These are phyloP conservation scores for Maniola jurtina DNA, from an alignment of 1,140 invertebrate species.

Conservation along the genomic window DNA sequence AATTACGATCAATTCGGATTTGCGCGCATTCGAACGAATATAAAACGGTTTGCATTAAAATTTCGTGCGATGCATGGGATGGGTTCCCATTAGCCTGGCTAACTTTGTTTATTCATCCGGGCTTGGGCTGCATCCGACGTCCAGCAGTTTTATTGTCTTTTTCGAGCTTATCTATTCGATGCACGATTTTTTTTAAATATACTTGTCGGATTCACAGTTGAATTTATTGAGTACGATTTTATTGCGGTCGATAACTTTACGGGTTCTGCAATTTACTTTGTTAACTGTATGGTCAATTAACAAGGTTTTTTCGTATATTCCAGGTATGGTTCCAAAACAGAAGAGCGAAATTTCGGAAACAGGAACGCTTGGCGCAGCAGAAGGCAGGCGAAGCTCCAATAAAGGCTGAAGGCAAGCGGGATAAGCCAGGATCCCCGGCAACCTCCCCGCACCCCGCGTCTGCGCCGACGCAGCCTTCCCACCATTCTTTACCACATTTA, in stretches of 20 bases:
- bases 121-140: slow-evolving; percentile 24
- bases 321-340: slow-evolving; percentile 98
- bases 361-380: slow-evolving; percentile 91
- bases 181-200: not conserved
- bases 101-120: slow-evolving; percentile 59
- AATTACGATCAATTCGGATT: slow-evolving; percentile 80
- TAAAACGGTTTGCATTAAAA: slow-evolving; percentile 79
- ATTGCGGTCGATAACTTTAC: not conserved
- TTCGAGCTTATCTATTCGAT: slow-evolving; percentile 13
- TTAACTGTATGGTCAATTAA: not conserved
- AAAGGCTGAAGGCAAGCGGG: slow-evolving; percentile 65
- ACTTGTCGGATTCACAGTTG: not conserved
- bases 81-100: slow-evolving; percentile 71
- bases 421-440: slow-evolving; percentile 61
- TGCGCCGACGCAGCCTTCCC: slow-evolving; percentile 61
- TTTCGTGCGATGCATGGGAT: slow-evolving; percentile 70
- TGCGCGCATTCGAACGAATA: slow-evolving; percentile 75
- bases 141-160: slow-evolving; percentile 39
- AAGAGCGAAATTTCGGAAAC: slow-evolving; percentile 95
- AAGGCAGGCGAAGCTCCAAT: slow-evolving; percentile 79
- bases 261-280: too few species aligned
- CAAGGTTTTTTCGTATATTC: slow-evolving; percentile 42
- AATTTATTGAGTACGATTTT: not conserved
- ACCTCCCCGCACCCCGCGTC: slow-evolving; percentile 62
- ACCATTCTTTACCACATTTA: slow-evolving; percentile 70